Evolutionary conservation across 1,140 invertebrate species (phyloP).

Genomic region (Aphaenogaster floridana): DNA sequence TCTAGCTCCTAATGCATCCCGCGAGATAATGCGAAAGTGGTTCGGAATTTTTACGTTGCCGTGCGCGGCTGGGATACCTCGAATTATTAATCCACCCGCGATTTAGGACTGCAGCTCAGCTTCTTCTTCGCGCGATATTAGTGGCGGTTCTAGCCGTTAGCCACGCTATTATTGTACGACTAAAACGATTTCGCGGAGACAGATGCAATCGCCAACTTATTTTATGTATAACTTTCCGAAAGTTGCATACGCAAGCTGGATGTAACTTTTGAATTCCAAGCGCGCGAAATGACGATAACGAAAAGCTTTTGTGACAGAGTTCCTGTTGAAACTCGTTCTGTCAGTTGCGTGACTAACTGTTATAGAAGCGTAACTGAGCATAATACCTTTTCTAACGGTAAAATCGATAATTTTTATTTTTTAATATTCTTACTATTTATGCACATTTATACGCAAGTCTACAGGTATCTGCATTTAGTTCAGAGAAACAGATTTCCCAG

Average conservation of each 20-base stretch:
- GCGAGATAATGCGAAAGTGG: slow-evolving; percentile 55
- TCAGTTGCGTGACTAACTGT: not conserved
- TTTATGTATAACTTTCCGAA: not conserved
- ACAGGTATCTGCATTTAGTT: not conserved
- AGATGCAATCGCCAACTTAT: not conserved
- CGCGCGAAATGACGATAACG: not conserved
- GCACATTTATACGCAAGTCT: not conserved
- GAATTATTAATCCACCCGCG: slow-evolving; percentile 25
- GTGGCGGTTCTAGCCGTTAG: not conserved
- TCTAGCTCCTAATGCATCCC: slow-evolving; percentile 56
- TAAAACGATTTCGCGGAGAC: not conserved
- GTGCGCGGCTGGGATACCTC: not conserved
- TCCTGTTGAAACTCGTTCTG: not conserved
- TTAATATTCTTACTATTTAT: not conserved
- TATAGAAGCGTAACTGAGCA: not conserved
- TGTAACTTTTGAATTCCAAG: not conserved
- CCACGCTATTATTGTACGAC: not conserved
- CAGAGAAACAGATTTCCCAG: not conserved
- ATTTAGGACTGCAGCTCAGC: slow-evolving; percentile 3
- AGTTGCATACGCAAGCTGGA: not conserved
- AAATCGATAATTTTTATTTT: not conserved
- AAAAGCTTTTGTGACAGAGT: not conserved
- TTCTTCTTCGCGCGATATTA: not conserved
- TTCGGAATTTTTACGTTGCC: slow-evolving; percentile 30
- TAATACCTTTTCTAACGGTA: not conserved